These are phyloP conservation scores for Oxycera nigricornis DNA, from an alignment of 2,888 invertebrate genomes.

Conservation along the genomic window DNA sequence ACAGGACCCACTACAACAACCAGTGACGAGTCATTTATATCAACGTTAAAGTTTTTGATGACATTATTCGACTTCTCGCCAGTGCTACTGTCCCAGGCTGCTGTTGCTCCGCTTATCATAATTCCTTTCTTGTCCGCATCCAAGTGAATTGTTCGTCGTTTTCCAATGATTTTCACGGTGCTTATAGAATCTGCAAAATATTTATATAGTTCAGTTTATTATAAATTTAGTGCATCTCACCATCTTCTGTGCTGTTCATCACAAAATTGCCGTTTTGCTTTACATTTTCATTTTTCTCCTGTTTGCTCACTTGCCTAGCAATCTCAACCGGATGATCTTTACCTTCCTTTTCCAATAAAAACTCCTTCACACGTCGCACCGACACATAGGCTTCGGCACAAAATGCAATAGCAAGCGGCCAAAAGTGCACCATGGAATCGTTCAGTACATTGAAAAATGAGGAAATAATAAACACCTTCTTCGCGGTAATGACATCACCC, in stretches of 20 bases:
- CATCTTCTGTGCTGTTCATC: slow-evolving; percentile 37
- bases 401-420: slow-evolving; percentile 79
- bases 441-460: slow-evolving; percentile 83
- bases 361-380: slow-evolving; percentile 73
- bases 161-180: slow-evolving; percentile 25
- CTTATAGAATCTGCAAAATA: neutral
- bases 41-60: slow-evolving; percentile 42
- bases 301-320: slow-evolving; percentile 47
- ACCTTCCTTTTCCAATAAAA: slow-evolving; percentile 62
- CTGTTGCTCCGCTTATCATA: slow-evolving; percentile 41
- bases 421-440: slow-evolving; percentile 79
- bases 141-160: neutral
- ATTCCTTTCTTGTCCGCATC: slow-evolving; percentile 46
- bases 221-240: slow-evolving; percentile 34
- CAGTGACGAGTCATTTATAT: slow-evolving; percentile 37
- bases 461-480: slow-evolving; percentile 79
- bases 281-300: slow-evolving; percentile 54
- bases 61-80: slow-evolving; percentile 29
- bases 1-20: slow-evolving; percentile 71
- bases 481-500: slow-evolving; percentile 73
- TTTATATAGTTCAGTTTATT: neutral
- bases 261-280: slow-evolving; percentile 35
- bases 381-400: slow-evolving; percentile 80
- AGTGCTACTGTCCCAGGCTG: slow-evolving; percentile 45
- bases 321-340: slow-evolving; percentile 51